A percentile compares a stretch with the other conserved stretches of the same genome.
Conservation (phyloP, 2,888 invertebrate species). For the Liodrosophila aerea region DNA sequence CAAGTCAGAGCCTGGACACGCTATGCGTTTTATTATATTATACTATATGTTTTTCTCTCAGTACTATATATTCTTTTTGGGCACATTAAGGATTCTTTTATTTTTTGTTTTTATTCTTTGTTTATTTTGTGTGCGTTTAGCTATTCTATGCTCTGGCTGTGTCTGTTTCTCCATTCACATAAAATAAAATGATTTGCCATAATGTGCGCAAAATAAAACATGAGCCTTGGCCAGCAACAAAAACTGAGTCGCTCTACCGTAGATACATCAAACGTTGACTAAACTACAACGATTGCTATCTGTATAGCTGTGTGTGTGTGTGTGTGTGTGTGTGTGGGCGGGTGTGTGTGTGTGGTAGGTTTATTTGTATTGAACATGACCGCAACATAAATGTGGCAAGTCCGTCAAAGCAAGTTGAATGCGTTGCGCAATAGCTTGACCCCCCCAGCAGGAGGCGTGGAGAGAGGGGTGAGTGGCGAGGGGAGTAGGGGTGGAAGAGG, state of each 20-base stretch:
- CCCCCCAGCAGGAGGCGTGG: slow-evolving; percentile 3
- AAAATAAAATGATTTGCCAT: slow-evolving; percentile 65
- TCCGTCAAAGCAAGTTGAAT: slow-evolving; percentile 42
- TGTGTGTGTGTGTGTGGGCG: slow-evolving; percentile 6
- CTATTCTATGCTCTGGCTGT: slow-evolving; percentile 7
- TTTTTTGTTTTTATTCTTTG: slow-evolving; percentile 10
- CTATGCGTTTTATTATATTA: background rate
- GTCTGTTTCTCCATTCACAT: slow-evolving; percentile 20
- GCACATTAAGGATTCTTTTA: slow-evolving; percentile 35
- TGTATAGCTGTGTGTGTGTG: slow-evolving; percentile 5
- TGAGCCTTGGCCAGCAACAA: slow-evolving; percentile 33
- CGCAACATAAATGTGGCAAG: slow-evolving; percentile 59
- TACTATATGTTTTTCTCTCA: background rate
- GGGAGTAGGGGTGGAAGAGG: background rate
- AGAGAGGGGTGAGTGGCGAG: background rate
- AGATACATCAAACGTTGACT: slow-evolving; percentile 47
- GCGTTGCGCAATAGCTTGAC: slow-evolving; percentile 50
- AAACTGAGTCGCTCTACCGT: slow-evolving; percentile 29
- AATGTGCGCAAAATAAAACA: slow-evolving; percentile 66
- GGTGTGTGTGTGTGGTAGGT: slow-evolving; percentile 31
- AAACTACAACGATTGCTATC: slow-evolving; percentile 28
- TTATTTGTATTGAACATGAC: slow-evolving; percentile 58
- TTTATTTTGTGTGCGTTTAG: slow-evolving; percentile 2
- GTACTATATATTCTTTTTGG: background rate
- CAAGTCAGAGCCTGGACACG: too few relatives aligned